Conservation (phyloP, 2,888 invertebrate species). For the Hypomecis atomaria region DNA sequence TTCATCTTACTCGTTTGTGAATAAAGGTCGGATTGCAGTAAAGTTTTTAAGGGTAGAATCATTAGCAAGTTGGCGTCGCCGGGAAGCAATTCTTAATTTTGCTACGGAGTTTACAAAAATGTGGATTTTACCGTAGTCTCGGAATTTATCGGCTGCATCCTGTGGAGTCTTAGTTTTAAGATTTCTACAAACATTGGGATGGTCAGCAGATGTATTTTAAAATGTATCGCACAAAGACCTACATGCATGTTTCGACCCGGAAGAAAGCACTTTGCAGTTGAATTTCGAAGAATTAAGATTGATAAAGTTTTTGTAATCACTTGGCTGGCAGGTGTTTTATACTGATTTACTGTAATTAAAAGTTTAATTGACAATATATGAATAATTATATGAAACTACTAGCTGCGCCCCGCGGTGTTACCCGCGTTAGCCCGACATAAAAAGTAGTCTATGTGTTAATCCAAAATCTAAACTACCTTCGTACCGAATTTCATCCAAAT, state of each 20-base stretch:
- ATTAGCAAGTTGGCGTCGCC: constrained; percentile 49
- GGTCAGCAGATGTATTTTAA: constrained; percentile 53
- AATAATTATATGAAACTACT: too few species aligned
- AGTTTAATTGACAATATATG: background rate
- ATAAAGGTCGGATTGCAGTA: constrained; percentile 55
- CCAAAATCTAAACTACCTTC: too few species aligned
- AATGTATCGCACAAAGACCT: constrained; percentile 39
- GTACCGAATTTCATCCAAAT: too few species aligned
- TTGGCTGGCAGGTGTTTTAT: background rate
- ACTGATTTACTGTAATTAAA: background rate
- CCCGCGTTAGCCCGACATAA: too few species aligned
- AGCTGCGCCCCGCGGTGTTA: too few species aligned
- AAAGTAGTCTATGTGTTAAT: too few species aligned
- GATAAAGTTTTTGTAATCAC: background rate
- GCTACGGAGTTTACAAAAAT: constrained; percentile 73
- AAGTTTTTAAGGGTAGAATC: constrained; percentile 48
- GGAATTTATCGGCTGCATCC: constrained; percentile 71
- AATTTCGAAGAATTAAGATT: constrained; percentile 8
- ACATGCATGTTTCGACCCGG: constrained; percentile 29
- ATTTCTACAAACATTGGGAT: constrained; percentile 48
- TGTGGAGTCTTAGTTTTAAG: constrained; percentile 52
- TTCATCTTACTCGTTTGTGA: constrained; percentile 43
- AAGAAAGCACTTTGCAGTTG: constrained; percentile 10
- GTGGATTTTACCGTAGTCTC: constrained; percentile 75
- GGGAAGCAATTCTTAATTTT: constrained; percentile 67